Evolutionary conservation across 2,888 invertebrate genomes (phyloP), one percentile per base, ranked within the genome.

Genomic region (Ichneumoninae sp.): DNA sequence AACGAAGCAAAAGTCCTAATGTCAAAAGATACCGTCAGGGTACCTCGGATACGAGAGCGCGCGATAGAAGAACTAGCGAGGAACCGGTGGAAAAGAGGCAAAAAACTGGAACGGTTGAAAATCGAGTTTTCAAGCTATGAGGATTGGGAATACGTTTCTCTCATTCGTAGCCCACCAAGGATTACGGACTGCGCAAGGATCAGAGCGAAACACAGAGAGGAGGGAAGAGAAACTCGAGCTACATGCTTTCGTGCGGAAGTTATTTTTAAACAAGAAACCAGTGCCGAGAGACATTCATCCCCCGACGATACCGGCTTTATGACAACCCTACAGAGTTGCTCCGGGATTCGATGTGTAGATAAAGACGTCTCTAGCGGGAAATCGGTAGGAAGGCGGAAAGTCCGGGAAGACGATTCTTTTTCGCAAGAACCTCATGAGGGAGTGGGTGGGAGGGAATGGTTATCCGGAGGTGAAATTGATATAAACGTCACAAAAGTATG

Each of bases 221-320:
- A 13, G 13, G 3, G 40, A 40, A 10, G 10, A 10, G 40, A 19
- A 19, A 57, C 47, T 50, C 44, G 54, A 77, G 68, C 40, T 63
- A 57, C 50, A 69, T 22, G 26, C 65, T 83, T 71, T 8, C 85
- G 81, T 79, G 83, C 85, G 84, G 86, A 86, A 73, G 87, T 87
- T 88, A 85, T 88, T 89, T 88, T 88, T 87, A 88, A 88, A 88
- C 86, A 86, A 81, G 79, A 78, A 77, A 81, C 47, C 68, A 60
- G 60, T 68, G 66, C 60, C 74, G 68, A 79, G 69, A 81, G 70
- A 82, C 78, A 44, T 60, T 69, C 52, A 52, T 68, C 70, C 65
- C 60, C 36, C 30, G 52, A 70, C 77, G 65, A 65, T 78, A 75
- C 71, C 74, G 26, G 70, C 76, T 81, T 85, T 78, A 77, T 73